These are phyloP conservation scores for Drosophila leonis DNA, from an alignment of 2,888 invertebrate species.

Conservation along the genomic window DNA sequence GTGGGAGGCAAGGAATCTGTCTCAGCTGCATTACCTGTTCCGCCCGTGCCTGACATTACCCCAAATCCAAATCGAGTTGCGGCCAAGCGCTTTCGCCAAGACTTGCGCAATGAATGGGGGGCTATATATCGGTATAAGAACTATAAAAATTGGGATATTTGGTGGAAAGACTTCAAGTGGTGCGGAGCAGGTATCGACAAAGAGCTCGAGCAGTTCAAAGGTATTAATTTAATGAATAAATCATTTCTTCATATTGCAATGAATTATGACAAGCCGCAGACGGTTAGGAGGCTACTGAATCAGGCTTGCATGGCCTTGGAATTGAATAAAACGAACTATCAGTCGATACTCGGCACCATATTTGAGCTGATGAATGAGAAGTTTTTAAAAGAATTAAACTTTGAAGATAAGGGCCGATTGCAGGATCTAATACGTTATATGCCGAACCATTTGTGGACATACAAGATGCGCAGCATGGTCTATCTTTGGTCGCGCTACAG, in stretches of 20 bases:
- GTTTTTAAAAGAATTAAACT: conserved; percentile 26
- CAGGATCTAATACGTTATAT: conserved; percentile 53
- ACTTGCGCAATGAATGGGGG: conserved; percentile 27
- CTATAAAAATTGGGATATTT: conserved; percentile 48
- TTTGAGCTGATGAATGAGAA: conserved; percentile 35
- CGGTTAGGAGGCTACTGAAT: not conserved
- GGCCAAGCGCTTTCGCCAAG: conserved; percentile 1
- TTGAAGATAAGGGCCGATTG: not conserved
- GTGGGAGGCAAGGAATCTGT: not conserved
- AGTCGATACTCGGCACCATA: conserved; percentile 28
- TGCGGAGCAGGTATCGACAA: conserved; percentile 38
- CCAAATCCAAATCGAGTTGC: not conserved
- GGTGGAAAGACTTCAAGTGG: conserved; percentile 57
- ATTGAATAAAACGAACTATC: conserved; percentile 26
- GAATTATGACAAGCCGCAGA: not conserved
- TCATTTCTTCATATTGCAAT: not conserved
- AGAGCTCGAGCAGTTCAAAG: conserved; percentile 30
- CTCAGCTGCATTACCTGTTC: accelerated
- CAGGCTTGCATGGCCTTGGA: conserved; percentile 11
- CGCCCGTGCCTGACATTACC: accelerated
- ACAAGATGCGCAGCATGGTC: conserved; percentile 59
- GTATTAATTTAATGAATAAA: conserved; percentile 23
- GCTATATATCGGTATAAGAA: conserved; percentile 12
- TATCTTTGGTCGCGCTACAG: conserved; percentile 52
- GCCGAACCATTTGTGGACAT: conserved; percentile 52